A percentile compares a stretch with the other conserved stretches of the same genome.
phyloP scores from a whole-genome alignment of 1,140 invertebrate genomes.

The Drosophila teissieri region DNA sequence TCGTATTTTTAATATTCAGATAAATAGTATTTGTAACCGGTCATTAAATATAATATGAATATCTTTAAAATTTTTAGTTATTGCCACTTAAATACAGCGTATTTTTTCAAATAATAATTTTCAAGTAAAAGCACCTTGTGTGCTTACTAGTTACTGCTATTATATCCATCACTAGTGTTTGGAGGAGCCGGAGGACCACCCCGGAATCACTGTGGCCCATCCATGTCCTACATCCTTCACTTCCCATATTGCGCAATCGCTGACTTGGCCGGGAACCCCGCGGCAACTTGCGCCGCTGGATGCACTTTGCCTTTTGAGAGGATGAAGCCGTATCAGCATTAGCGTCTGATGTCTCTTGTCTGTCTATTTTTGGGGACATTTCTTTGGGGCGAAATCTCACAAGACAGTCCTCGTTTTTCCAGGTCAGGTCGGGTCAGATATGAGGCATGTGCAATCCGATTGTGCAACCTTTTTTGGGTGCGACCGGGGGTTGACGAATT shows the following conservation, averaged over 20 bases:
- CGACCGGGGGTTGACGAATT: conserved; percentile 35
- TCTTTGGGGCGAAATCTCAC: conserved; percentile 45
- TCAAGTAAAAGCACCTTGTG: no score
- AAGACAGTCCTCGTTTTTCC: conserved; percentile 49
- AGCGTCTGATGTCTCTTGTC: conserved; percentile 63
- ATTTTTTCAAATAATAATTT: not conserved
- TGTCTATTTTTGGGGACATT: conserved; percentile 51
- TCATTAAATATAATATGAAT: no score
- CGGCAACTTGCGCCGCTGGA: conserved; percentile 39
- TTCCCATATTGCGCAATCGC: conserved; percentile 69
- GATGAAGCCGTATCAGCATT: conserved; percentile 79
- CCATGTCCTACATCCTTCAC: conserved; percentile 46
- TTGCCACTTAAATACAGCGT: no score
- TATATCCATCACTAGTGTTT: conserved; percentile 4
- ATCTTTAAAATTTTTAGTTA: no score
- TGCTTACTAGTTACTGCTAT: not conserved
- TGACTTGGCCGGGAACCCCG: conserved; percentile 20
- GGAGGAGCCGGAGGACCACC: not conserved
- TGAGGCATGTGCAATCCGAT: conserved; percentile 63
- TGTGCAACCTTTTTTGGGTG: conserved; percentile 43
- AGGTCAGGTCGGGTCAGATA: conserved; percentile 78
- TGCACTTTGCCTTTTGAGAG: conserved; percentile 68
- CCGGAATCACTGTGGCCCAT: conserved; percentile 4
- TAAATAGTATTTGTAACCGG: no score
- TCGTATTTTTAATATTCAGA: no score